Percentiles rank a stretch among this genome's conserved stretches.
Conservation (phyloP, 2,888 invertebrate species). For the Dastarcus helophoroides region DNA sequence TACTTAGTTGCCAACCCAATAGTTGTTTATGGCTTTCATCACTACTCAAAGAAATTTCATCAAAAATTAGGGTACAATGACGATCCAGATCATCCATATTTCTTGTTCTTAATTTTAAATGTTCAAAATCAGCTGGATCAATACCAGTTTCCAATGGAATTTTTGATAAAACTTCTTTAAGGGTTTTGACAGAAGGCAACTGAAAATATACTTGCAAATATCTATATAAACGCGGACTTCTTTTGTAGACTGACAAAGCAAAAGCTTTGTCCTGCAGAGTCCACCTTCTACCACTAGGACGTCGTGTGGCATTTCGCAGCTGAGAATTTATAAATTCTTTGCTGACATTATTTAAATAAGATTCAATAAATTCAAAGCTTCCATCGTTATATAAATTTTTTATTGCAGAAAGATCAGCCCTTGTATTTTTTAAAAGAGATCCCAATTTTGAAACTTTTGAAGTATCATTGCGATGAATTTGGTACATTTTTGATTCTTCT, state of each 20-base stretch:
- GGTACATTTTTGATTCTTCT: too few relatives aligned
- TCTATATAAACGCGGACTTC: conserved; percentile 15
- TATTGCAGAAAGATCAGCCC: too few relatives aligned
- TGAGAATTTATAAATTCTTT: conserved; percentile 17
- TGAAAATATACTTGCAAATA: conserved; percentile 14
- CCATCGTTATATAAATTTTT: conserved; percentile 7
- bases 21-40: too few relatives aligned
- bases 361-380: conserved; percentile 13
- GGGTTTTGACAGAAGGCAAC: conserved; percentile 15
- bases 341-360: conserved; percentile 13
- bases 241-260: conserved; percentile 16
- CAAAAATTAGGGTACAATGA: too few relatives aligned
- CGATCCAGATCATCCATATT: too few relatives aligned
- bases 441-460: conserved; percentile 3
- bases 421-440: conserved; percentile 1
- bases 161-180: conserved; percentile 15
- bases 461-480: conserved; percentile 4
- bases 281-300: conserved; percentile 9
- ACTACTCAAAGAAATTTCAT: too few relatives aligned
- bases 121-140: too few relatives aligned
- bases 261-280: conserved; percentile 15
- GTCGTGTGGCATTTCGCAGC: conserved; percentile 12
- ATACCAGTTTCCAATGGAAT: too few relatives aligned
- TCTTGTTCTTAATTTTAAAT: too few relatives aligned
- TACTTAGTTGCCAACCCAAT: too few relatives aligned